Percentiles rank a stretch among this genome's conserved stretches.
phyloP scores from a whole-genome alignment of 2,888 invertebrate species.

The Pyralis farinalis region DNA sequence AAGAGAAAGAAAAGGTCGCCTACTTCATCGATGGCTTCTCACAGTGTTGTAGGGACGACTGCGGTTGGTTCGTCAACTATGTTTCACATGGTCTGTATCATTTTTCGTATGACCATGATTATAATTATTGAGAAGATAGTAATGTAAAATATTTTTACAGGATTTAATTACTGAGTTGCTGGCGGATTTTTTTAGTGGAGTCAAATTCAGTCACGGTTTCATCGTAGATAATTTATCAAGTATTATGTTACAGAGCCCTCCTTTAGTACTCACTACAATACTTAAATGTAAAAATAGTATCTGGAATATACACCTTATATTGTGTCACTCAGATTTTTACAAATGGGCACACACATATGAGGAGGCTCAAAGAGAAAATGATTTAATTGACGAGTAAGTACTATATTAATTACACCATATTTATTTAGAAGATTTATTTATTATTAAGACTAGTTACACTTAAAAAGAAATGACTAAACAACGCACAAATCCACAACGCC shows the following conservation, averaged over 20 bases:
- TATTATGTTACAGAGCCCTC: constrained; percentile 48
- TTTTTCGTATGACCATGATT: not conserved
- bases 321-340: constrained; percentile 62
- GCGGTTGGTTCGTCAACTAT: constrained; percentile 48
- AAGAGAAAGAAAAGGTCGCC: constrained; percentile 58
- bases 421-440: too few relatives aligned
- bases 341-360: constrained; percentile 62
- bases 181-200: constrained; percentile 44
- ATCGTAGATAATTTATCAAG: constrained; percentile 62
- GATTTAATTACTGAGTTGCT: constrained; percentile 59
- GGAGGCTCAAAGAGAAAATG: constrained; percentile 48
- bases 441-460: too few relatives aligned
- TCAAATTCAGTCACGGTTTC: constrained; percentile 56
- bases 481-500: too few relatives aligned
- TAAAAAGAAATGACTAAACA: too few relatives aligned
- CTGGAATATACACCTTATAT: constrained; percentile 53
- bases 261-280: constrained; percentile 46
- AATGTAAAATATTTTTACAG: constrained; percentile 30
- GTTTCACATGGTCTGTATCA: constrained; percentile 52
- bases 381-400: constrained; percentile 50
- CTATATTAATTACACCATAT: too few relatives aligned
- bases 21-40: constrained; percentile 41
- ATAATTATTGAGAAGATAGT: not conserved
- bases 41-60: constrained; percentile 40
- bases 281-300: constrained; percentile 57